Evolutionary conservation across 2,888 invertebrate species (phyloP), one percentile per base, ranked within the genome.

Genomic region (Leptarthrus brevirostris): DNA sequence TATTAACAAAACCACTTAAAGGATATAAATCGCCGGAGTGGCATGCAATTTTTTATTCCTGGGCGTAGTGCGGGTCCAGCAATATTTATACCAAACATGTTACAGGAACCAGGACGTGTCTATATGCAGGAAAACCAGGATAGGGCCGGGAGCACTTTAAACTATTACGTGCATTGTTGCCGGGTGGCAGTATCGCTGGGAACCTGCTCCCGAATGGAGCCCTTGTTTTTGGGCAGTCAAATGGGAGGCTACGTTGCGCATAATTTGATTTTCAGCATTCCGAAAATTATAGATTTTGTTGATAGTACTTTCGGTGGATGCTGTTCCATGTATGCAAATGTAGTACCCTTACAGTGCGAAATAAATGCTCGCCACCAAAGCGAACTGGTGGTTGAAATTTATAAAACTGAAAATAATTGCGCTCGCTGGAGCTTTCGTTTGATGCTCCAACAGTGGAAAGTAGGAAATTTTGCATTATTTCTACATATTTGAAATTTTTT

Each of bases 1-100:
- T 61, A 61, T 61, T 61, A 61, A 61, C 44, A 74, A 77, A 77
- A 77, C 77, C 76, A 77, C 77, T 77, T 76, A 77, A 74, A 73
- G 72, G 75, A 77, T 74, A 77, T 76, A 76, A 76, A 77, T 77
- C 77, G 74, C 74, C 76, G 76, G 76, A 75, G 66, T 75, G 72
- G 77, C 72, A 74, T 75, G 75, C 75, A 74, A 61, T 75, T 72
- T 73, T 69, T 72, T 72, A 54, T 71, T 12, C n/a, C 40, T 12
- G n/a, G n/a, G 40, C 12, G 40, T 6, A n/a, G 8, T 1, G 40
- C 40, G 40, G 40, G n/a, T 16, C 66, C 52, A 16, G 52, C 47
- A 61, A 54, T 69, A 12, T 49, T 12, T 20, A 3, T 30, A 24
- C 70, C 16, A 72, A 56, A 53, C 72, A 72, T 61, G 54, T 18